phyloP scores from a whole-genome alignment of 2,888 invertebrate species.

The Drosophila longiperda region DNA sequence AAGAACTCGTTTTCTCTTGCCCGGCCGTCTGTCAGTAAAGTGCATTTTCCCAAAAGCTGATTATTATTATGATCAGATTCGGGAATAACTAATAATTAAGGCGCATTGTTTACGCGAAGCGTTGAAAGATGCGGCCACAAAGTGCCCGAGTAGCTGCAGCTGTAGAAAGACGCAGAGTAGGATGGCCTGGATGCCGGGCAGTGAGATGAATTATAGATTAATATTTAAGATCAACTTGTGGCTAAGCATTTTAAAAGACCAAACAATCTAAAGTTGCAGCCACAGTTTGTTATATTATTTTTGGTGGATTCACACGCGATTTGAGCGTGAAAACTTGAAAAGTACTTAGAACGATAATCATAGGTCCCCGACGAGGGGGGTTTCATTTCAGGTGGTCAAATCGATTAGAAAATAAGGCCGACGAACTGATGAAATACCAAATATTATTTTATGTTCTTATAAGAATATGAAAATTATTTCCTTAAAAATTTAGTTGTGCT shows the following conservation, averaged over 20 bases:
- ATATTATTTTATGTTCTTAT: not conserved
- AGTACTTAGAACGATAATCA: not conserved
- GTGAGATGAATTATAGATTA: slow-evolving; percentile 16
- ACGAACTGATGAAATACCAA: not conserved
- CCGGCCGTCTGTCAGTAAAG: slow-evolving; percentile 22
- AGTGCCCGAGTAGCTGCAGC: slow-evolving; percentile 27
- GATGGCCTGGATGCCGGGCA: not conserved
- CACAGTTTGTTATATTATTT: not conserved
- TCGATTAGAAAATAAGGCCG: not conserved
- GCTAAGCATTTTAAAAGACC: slow-evolving; percentile 4
- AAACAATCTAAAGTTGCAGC: not conserved
- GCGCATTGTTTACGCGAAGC: slow-evolving; percentile 61
- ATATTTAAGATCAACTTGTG: slow-evolving; percentile 3
- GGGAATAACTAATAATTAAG: slow-evolving; percentile 73
- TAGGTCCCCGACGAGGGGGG: not conserved
- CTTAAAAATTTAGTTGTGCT: not conserved
- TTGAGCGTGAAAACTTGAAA: not conserved
- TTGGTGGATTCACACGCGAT: slow-evolving; percentile 4
- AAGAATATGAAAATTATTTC: not conserved
- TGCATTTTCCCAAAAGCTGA: slow-evolving; percentile 53
- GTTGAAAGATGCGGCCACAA: slow-evolving; percentile 41
- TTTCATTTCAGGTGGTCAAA: not conserved
- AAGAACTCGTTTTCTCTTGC: slow-evolving; percentile 39
- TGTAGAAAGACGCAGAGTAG: slow-evolving; percentile 34
- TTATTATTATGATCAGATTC: slow-evolving; percentile 67